These are phyloP conservation scores for Xylota sylvarum DNA, from an alignment of 2,888 invertebrate species.

Conservation along the genomic window DNA sequence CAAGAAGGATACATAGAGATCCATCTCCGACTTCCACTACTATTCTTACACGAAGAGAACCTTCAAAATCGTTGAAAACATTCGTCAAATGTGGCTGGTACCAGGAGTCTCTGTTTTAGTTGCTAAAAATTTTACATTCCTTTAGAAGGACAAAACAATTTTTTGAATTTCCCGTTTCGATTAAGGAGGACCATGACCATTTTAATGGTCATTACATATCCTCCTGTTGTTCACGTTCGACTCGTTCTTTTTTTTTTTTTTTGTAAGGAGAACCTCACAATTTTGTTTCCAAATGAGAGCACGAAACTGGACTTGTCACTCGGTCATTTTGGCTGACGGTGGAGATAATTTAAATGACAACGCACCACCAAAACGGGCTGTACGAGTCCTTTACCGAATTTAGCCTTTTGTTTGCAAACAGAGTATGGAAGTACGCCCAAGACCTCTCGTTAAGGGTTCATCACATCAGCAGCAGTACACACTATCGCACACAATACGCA, in stretches of 20 bases:
- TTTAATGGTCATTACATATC: neutral
- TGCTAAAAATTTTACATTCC: neutral
- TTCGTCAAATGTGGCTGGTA: no score
- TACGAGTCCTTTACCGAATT: constrained; percentile 14
- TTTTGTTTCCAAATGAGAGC: neutral
- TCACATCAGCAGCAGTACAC: constrained; percentile 10
- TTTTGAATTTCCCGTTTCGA: neutral
- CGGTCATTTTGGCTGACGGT: constrained; percentile 43
- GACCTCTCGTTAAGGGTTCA: constrained; percentile 44
- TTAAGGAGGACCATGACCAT: neutral
- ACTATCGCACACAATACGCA: constrained; percentile 16
- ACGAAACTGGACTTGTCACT: constrained; percentile 57
- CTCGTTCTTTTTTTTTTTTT: neutral
- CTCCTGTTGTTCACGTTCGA: neutral
- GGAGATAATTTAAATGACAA: constrained; percentile 52
- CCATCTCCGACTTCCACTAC: no score
- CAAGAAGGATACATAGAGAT: no score
- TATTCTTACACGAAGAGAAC: no score
- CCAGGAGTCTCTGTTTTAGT: no score
- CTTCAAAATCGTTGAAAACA: no score
- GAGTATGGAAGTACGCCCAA: constrained; percentile 37
- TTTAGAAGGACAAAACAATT: neutral
- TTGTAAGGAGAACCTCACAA: neutral
- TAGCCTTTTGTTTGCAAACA: constrained; percentile 38
- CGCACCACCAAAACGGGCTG: constrained; percentile 38